A percentile compares a stretch with the other conserved stretches of the same genome.
Evolutionary conservation across 2,797 vertebrate genomes (phyloP).

Genomic region (Schizopygopsis pylzovi): DNA sequence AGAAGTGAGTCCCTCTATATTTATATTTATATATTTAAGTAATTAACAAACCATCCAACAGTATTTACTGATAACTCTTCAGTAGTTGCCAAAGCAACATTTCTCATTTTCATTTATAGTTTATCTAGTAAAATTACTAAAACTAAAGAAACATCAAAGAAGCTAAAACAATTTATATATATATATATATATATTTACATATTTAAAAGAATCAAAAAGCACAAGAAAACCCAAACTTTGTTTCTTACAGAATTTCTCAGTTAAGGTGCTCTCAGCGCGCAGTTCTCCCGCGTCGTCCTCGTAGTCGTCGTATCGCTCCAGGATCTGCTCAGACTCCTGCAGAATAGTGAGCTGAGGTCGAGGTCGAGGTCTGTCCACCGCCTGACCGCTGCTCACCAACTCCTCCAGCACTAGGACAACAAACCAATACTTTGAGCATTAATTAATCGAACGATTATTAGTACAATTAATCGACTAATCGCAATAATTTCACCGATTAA

Average conservation of each 20-base stretch:
- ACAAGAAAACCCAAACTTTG: not conserved
- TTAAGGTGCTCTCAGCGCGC: slow-evolving; percentile 86
- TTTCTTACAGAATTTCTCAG: slow-evolving; percentile 87
- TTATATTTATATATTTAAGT: too few relatives aligned
- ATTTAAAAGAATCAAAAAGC: not conserved
- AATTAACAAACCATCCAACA: too few relatives aligned
- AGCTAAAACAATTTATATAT: not conserved
- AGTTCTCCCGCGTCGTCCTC: slow-evolving; percentile 81
- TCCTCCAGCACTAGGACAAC: slow-evolving; percentile 69
- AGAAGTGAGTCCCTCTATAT: too few relatives aligned
- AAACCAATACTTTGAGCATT: not conserved
- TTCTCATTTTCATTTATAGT: too few relatives aligned
- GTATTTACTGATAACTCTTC: too few relatives aligned
- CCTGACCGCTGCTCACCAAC: slow-evolving; percentile 71
- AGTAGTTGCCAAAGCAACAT: too few relatives aligned
- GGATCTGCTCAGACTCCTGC: slow-evolving; percentile 79
- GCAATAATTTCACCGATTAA: too few relatives aligned
- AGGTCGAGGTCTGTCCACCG: slow-evolving; percentile 62
- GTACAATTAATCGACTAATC: not conserved
- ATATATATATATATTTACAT: too few relatives aligned
- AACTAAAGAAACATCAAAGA: not conserved
- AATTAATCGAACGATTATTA: not conserved
- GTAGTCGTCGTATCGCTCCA: slow-evolving; percentile 81
- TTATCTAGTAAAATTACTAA: too few relatives aligned
- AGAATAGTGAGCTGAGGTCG: slow-evolving; percentile 82